Base-by-base conservation (phyloP, 2,113 vertebrate species). In the Columba janthina region DNA sequence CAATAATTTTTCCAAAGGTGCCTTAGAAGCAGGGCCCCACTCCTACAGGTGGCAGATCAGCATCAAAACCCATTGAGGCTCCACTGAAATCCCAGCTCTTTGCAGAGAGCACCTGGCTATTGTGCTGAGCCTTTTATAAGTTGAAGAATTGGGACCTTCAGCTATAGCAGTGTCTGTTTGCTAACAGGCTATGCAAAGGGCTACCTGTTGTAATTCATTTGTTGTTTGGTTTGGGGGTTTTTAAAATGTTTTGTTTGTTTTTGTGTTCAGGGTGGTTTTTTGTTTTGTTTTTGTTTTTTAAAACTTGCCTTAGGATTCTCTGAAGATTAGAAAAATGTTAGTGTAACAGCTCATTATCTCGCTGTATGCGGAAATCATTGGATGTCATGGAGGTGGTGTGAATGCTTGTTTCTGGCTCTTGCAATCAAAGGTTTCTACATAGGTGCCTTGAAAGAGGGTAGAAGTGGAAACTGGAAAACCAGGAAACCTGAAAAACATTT, bases 381-480 rank as follows among this genome's bases (percentile, higher is more conserved):
- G 29, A 8, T 71, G 44, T 56, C 76, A 9, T 4, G 16, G 88
- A 89, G 78, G 65, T 50, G 84, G 74, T 74, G 36, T 70, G 81
- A 81, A 53, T 19, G 16, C 60, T 94, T 93, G 77, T 51, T 90
- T 75, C 73, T 93, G 65, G 22, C 76, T 90, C 53, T 64, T 75
- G 11, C 2, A 2, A 40, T 86, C 15, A 42, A 85, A 62, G 11
- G 17, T 89, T 85, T 96, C 94, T 93, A 92, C 57, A 58, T 60
- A 65, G 76, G 96, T 97, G 96, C 97, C 96, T 98, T 98, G 96
- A 93, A 96, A 94, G 83, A 81, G 57, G n/a, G 32, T 86, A 83
- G 71, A 62, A 77, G 48, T 76, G 65, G 65, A 72, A 93, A 76
- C 80, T 57, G 77, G 77, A 83, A 92, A 51, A 73, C 34, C n/a